Base-by-base conservation (phyloP, 2,888 invertebrate species). In the Amiota minor region DNA sequence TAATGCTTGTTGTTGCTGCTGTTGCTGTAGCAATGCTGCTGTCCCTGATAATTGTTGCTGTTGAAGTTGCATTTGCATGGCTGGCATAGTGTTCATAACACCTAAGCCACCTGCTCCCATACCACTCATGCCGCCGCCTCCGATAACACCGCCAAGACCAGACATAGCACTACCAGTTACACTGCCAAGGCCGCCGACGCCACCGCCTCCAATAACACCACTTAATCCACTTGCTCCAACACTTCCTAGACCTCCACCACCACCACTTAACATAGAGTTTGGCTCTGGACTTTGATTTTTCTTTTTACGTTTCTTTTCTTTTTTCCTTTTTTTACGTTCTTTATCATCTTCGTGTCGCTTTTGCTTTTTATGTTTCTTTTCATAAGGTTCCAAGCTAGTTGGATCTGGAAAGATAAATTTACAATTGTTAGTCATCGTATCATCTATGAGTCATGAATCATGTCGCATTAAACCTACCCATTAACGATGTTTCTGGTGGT, bases 321-420 rank as follows among this genome's bases (percentile, higher is more conserved):
- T 97, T 93, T 97, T 97, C 85, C 97, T 91, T 89, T 97, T 97
- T 90, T 96, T 97, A 50, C 97, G 92, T 86, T 97, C 97, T 86
- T 97, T 97, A 83, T 97, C 97, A 80, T 97, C 97, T 82, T 97
- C 97, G 82, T 97, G 97, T 53, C 97, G 92, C 88, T 97, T 97
- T 86, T 97, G 96, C 89, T 97, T 97, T 92, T 97, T 97, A 89
- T 97, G 97, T 89, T 97, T 97, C 92, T 97, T 97, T 87, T 97
- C 97, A 84, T 97, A 97, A 18, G 96, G 95, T 88, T 97, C 96
- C 74, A 94, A 93, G 76, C 92, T 92, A 76, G 92, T 91, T 47
- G 92, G 92, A 87, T 93, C 93, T 93, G 85, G 14, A 74, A 74
- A 35, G 46, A 64, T 35, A 35, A 23, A 3, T 35, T 35, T 9